Percentiles rank a stretch among this genome's conserved stretches.
Evolutionary conservation across 2,888 invertebrate genomes (phyloP).

Genomic region (Sinotaia quadrata): DNA sequence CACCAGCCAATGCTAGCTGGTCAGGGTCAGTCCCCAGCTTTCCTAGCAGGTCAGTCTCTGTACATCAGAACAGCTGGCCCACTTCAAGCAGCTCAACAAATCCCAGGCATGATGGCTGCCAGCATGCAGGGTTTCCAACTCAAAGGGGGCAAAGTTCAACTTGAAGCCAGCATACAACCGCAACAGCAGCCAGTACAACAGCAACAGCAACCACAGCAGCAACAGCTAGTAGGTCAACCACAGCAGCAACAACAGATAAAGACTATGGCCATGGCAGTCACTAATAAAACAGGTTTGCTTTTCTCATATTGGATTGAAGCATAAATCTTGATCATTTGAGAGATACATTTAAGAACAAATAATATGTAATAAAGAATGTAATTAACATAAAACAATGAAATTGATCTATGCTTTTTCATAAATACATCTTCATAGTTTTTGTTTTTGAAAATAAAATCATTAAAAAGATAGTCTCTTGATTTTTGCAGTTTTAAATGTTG

Average conservation of each 20-base stretch:
- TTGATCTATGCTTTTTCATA: no score
- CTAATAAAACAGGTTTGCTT: constrained; percentile 2
- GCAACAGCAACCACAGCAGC: constrained; percentile 46
- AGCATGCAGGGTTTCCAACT: constrained; percentile 35
- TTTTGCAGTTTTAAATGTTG: no score
- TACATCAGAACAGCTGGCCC: constrained; percentile 63
- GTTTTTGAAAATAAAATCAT: no score
- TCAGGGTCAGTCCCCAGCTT: constrained; percentile 55
- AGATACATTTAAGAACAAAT: no score
- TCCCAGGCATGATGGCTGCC: constrained; percentile 33
- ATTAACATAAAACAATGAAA: no score
- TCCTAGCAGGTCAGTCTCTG: constrained; percentile 63
- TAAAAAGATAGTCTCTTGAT: no score
- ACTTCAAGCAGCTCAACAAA: constrained; percentile 50
- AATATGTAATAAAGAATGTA: no score
- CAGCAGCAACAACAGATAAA: constrained; percentile 40
- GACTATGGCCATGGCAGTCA: constrained; percentile 9
- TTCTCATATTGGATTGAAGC: no score
- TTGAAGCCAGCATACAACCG: constrained; percentile 30
- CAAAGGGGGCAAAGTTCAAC: constrained; percentile 25
- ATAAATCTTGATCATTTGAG: no score
- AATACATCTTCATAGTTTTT: no score
- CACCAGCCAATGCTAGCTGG: constrained; percentile 57
- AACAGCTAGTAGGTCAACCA: constrained; percentile 47
- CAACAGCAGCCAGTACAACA: constrained; percentile 42